Evolutionary conservation across 2,113 vertebrate genomes (phyloP).

Genomic region (Dasypus novemcinctus): DNA sequence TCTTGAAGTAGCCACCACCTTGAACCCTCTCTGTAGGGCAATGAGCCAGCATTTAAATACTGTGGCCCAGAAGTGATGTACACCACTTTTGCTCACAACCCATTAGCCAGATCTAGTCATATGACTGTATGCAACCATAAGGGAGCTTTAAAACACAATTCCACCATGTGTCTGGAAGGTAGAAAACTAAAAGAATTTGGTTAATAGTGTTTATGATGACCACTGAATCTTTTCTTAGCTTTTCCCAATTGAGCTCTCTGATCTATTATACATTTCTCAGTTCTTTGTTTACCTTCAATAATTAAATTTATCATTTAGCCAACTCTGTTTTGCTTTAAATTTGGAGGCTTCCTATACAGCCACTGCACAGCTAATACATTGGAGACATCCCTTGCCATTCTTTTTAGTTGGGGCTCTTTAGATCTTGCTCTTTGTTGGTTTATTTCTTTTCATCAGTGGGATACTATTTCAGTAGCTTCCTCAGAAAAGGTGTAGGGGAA

Average conservation of each 20-base stretch:
- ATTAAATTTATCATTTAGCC: constrained; percentile 25
- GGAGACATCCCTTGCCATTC: neutral
- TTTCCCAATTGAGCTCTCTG: neutral
- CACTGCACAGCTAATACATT: neutral
- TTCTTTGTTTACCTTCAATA: neutral
- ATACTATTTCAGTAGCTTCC: neutral
- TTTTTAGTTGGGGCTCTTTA: neutral
- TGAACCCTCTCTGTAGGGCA: neutral
- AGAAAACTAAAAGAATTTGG: constrained; percentile 1
- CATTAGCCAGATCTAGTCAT: neutral
- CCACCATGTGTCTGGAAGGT: neutral
- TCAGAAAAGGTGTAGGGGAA: neutral
- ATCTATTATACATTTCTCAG: neutral
- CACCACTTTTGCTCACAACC: neutral
- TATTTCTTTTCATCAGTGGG: neutral
- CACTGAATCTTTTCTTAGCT: neutral
- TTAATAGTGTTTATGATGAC: neutral
- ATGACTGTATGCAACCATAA: neutral
- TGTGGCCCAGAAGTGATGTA: neutral
- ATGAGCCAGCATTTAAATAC: neutral
- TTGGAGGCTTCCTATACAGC: neutral
- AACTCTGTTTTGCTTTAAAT: neutral
- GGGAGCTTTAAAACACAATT: neutral
- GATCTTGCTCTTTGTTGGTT: neutral
- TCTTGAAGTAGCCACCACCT: neutral